Base-by-base conservation (phyloP, 2,113 vertebrate genomes). In the Dasyprocta punctata region DNA sequence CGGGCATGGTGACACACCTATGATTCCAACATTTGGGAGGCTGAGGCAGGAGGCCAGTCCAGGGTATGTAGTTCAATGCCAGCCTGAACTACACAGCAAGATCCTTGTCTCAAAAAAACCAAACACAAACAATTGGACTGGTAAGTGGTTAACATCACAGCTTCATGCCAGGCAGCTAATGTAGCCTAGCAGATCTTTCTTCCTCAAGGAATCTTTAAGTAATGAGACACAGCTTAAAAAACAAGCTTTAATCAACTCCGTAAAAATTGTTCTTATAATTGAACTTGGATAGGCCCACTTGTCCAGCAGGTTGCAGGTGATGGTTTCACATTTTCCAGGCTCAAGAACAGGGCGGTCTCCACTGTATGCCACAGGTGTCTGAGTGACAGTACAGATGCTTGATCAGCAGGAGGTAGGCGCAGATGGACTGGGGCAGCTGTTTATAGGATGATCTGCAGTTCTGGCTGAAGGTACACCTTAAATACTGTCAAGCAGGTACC, bases 301-400 rank as follows among this genome's bases (percentile, higher is more conserved):
- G 86, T 81, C 93, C 97, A 92, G 91, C 91, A 97, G 97, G 94
- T n/a, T 77, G 65, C 73, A 98, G 95, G 80, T 94, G 96, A 95
- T 61, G 52, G 86, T 87, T 95, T 97, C 97, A 98, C 97, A 98
- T 98, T 98, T 98, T 98, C 97, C 92, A 98, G 98, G 96, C 95
- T 97, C 95, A 88, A 95, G 97, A 98, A 95, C 84, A 81, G 67
- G 93, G 93, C 16, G 3, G 56, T 85, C 89, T 96, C 86, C 38
- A 95, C 96, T 58, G 47, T 58, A 84, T 44, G 75, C 87, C 89
- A 83, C 44, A 85, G 86, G 92, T 65, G 78, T 94, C 69, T 93
- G 73, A 88, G 36, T 86, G 92, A 90, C 83, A 84, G 89, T 60
- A 38, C n/a, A 65, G 93, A 81, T 7, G 33, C 89, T 71, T 11